Base-by-base conservation (phyloP, 2,888 invertebrate genomes). In the Plutella xylostella region DNA sequence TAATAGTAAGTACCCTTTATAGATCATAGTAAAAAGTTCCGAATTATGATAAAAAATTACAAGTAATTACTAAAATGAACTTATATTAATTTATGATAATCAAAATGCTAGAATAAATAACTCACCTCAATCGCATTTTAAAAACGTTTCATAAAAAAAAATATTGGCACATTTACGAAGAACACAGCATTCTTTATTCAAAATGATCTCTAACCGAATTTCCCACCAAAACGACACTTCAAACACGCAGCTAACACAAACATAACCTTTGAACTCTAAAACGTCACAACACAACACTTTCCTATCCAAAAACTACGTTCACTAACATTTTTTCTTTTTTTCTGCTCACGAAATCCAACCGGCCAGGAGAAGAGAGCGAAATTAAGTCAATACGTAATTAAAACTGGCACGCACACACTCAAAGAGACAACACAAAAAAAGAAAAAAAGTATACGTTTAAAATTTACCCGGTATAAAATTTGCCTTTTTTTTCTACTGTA, bases 311-410 rank as follows among this genome's bases (percentile, higher is more conserved):
- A 37, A 37, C 20, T 28, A 28, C 19, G 20, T 20, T n/a, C n/a
- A n/a, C n/a, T n/a, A n/a, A n/a, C n/a, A n/a, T n/a, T n/a, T n/a
- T n/a, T n/a, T n/a, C n/a, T n/a, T n/a, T n/a, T 19, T 37, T 37
- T 20, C 19, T 19, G 2, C 9, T n/a, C n/a, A n/a, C 37, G 19
- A 12, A 28, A 9, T 20, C n/a, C 37, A 18, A n/a, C 11, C 58
- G 60, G 60, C 62, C 62, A 63, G 59, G 65, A 63, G 55, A 70
- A 63, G 65, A 68, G 72, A 31, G 72, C 66, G 76, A 80, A 80
- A 80, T 82, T 82, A 83, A 82, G 83, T 84, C 84, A 77, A 84
- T 84, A 83, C 82, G 79, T 83, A 84, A 84, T 84, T 83, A 83
- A 84, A 83, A 72, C 72, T 64, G 71, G 69, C 72, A 72, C 82